phyloP scores from a whole-genome alignment of 1,140 invertebrate genomes.

The Drosophila novamexicana region DNA sequence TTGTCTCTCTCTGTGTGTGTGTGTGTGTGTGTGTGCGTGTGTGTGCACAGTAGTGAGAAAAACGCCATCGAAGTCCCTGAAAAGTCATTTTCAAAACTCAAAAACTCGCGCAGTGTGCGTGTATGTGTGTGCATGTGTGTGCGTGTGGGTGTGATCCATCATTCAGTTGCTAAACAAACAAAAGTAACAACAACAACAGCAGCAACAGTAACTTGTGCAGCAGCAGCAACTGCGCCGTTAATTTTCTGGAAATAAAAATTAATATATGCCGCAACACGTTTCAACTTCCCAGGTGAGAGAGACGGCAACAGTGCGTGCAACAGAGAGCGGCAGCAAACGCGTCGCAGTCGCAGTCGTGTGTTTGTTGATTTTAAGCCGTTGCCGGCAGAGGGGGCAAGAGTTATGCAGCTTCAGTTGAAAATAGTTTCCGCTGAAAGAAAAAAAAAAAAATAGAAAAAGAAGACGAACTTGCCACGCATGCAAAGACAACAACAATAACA shows the following conservation, averaged over 20 bases:
- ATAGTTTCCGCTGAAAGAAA: slow-evolving; percentile 69
- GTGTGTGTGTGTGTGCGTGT: not conserved
- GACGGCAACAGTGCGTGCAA: not conserved
- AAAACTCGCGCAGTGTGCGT: slow-evolving; percentile 24
- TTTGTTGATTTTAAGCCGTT: slow-evolving; percentile 64
- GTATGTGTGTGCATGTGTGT: slow-evolving; percentile 20
- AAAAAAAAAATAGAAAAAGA: slow-evolving; percentile 10
- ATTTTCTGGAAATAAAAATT: slow-evolving; percentile 79
- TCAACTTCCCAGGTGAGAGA: slow-evolving; percentile 46
- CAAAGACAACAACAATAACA: slow-evolving; percentile 1
- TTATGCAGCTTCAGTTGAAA: slow-evolving; percentile 61
- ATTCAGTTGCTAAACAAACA: slow-evolving; percentile 78
- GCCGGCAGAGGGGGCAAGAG: not conserved
- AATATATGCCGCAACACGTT: slow-evolving; percentile 78
- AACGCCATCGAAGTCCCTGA: slow-evolving; percentile 63
- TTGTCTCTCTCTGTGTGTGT: not conserved
- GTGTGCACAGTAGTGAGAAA: slow-evolving; percentile 37
- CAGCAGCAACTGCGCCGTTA: slow-evolving; percentile 55
- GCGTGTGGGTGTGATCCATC: slow-evolving; percentile 67
- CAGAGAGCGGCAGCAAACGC: not conserved
- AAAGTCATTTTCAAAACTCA: slow-evolving; percentile 59
- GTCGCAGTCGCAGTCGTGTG: not conserved
- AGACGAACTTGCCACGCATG: slow-evolving; percentile 33
- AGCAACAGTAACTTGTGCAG: slow-evolving; percentile 7
- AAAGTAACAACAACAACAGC: slow-evolving; percentile 33